Evolutionary conservation across 2,113 vertebrate species (phyloP).

Genomic region (Muntiacus muntjak): DNA sequence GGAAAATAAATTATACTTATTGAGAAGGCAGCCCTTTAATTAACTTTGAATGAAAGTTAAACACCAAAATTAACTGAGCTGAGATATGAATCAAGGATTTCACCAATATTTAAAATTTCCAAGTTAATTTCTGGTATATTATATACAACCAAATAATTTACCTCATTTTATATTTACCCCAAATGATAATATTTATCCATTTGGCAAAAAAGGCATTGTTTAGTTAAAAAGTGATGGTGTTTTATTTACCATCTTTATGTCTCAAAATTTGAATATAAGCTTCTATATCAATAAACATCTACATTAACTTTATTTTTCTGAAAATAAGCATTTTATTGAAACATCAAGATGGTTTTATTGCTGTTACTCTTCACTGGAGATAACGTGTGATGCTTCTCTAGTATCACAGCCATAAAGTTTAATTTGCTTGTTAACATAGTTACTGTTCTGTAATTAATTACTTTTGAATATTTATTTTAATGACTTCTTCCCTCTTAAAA

Average conservation of each 20-base stretch:
- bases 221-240: not conserved
- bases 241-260: not conserved
- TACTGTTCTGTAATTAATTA: not conserved
- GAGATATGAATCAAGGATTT: not conserved
- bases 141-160: not conserved
- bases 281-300: not conserved
- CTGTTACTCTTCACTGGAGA: not conserved
- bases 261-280: not conserved
- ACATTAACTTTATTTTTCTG: not conserved
- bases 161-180: not conserved
- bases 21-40: not conserved
- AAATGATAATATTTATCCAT: not conserved
- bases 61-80: not conserved
- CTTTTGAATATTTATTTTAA: not conserved
- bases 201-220: not conserved
- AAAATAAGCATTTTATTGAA: not conserved
- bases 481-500: not conserved
- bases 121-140: not conserved
- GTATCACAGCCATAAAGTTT: not conserved
- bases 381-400: not conserved
- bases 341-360: not conserved
- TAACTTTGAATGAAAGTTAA: not conserved
- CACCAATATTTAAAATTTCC: not conserved
- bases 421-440: not conserved
- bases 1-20: not conserved